These are phyloP conservation scores for Gorsachius goisagi DNA, from an alignment of 2,113 vertebrate genomes.

Conservation along the genomic window DNA sequence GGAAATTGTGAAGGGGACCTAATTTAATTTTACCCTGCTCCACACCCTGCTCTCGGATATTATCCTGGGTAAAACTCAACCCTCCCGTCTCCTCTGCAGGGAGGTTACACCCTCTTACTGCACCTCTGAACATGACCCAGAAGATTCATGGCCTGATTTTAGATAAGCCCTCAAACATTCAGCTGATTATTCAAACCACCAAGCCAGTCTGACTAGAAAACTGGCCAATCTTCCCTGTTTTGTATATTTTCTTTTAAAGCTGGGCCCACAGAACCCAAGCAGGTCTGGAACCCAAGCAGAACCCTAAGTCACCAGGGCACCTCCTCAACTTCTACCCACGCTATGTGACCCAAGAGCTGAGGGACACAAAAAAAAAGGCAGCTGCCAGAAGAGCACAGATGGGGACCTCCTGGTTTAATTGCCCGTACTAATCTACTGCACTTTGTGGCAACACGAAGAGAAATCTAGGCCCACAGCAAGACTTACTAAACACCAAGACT, in stretches of 20 bases:
- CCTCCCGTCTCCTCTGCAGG: conserved; percentile 3
- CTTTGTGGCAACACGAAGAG: neutral
- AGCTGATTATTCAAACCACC: conserved; percentile 23
- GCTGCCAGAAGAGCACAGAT: neutral
- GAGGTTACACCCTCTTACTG: conserved; percentile 50
- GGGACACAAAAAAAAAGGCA: neutral
- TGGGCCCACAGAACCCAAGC: neutral
- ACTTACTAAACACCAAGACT: neutral
- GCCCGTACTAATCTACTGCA: neutral
- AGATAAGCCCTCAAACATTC: conserved; percentile 12
- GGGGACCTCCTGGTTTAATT: neutral
- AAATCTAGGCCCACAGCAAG: neutral
- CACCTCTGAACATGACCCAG: conserved; percentile 34
- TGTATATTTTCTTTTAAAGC: neutral
- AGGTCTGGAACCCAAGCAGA: neutral
- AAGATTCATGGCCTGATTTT: conserved; percentile 9
- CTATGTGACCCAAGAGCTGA: neutral
- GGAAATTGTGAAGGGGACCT: neutral
- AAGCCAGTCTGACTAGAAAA: conserved; percentile 48
- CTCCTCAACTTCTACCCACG: neutral
- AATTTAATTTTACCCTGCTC: neutral
- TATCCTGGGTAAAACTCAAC: conserved; percentile 9
- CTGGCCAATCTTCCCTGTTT: neutral
- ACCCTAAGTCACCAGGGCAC: neutral
- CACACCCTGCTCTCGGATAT: conserved; percentile 30